A percentile compares a stretch with the other conserved stretches of the same genome.
phyloP scores from a whole-genome alignment of 2,888 invertebrate species.

The Calameuta idolon region DNA sequence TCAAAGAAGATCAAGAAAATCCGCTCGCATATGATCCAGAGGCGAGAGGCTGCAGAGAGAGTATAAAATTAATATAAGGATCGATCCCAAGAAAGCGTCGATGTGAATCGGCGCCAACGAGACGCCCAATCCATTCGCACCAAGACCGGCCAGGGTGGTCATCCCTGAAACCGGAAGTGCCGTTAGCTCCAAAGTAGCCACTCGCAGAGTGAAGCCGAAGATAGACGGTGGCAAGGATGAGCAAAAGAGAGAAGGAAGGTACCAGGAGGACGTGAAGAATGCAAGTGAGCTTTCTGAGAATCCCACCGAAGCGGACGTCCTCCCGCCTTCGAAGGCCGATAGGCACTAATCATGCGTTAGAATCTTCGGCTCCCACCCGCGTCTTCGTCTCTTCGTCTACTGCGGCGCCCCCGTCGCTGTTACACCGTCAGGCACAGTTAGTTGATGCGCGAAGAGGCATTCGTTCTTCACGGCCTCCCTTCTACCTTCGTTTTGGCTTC shows the following conservation, averaged over 20 bases:
- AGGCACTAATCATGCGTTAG: slow-evolving; percentile 36
- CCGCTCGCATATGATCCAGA: background rate
- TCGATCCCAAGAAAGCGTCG: background rate
- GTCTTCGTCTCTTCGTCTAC: slow-evolving; percentile 5
- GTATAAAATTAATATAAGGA: background rate
- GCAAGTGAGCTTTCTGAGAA: slow-evolving; percentile 42
- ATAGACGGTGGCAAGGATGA: background rate
- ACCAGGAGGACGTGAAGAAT: background rate
- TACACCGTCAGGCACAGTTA: slow-evolving; percentile 23
- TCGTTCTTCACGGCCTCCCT: slow-evolving; percentile 7
- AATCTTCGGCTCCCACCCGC: slow-evolving; percentile 35
- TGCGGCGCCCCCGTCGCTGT: slow-evolving; percentile 35
- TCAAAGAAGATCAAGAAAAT: background rate
- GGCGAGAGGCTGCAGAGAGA: background rate
- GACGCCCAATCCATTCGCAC: background rate
- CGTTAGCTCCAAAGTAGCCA: background rate
- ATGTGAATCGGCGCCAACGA: background rate
- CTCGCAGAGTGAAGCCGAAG: background rate
- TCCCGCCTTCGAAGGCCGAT: slow-evolving; percentile 30
- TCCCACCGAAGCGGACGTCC: slow-evolving; percentile 27
- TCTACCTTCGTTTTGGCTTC: slow-evolving; percentile 7
- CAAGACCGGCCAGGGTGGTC: background rate
- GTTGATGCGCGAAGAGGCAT: background rate
- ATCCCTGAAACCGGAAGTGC: background rate
- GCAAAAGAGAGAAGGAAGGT: background rate